Conservation (phyloP, 2,797 vertebrate genomes). For the Phoeniculus purpureus region DNA sequence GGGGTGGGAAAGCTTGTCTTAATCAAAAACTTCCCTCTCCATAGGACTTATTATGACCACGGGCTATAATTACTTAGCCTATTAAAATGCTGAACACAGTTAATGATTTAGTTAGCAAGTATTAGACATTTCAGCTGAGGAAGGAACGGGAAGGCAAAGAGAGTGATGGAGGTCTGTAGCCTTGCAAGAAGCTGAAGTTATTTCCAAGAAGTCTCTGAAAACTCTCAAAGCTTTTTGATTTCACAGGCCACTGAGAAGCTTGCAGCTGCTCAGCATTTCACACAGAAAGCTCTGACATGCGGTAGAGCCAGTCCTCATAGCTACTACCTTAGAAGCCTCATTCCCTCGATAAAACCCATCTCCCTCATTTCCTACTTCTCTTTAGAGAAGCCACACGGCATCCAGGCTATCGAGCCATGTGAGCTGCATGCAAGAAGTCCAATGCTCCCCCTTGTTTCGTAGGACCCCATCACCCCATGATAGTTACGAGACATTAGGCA, state of each 20-base stretch:
- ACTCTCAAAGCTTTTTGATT: background rate
- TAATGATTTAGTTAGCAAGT: slow-evolving; percentile 20
- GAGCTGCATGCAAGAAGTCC: background rate
- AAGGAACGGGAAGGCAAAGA: background rate
- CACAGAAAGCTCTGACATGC: background rate
- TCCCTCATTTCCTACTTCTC: background rate
- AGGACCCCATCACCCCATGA: background rate
- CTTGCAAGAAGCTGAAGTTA: background rate
- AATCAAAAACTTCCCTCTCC: background rate
- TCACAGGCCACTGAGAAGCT: background rate
- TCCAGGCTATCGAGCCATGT: background rate
- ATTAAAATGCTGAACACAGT: slow-evolving; percentile 36
- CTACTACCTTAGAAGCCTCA: background rate
- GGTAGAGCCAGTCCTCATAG: background rate
- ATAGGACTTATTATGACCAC: slow-evolving; percentile 23
- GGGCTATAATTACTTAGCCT: slow-evolving; percentile 35
- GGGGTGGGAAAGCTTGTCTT: slow-evolving; percentile 22
- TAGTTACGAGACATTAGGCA: background rate
- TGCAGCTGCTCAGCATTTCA: background rate
- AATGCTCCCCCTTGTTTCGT: background rate
- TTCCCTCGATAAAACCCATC: background rate
- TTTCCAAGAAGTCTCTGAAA: background rate
- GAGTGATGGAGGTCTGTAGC: background rate
- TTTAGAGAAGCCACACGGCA: background rate
- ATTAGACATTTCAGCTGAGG: slow-evolving; percentile 7